These are phyloP conservation scores for Neelides sp. DNA, from an alignment of 1,140 invertebrate species.

Conservation along the genomic window DNA sequence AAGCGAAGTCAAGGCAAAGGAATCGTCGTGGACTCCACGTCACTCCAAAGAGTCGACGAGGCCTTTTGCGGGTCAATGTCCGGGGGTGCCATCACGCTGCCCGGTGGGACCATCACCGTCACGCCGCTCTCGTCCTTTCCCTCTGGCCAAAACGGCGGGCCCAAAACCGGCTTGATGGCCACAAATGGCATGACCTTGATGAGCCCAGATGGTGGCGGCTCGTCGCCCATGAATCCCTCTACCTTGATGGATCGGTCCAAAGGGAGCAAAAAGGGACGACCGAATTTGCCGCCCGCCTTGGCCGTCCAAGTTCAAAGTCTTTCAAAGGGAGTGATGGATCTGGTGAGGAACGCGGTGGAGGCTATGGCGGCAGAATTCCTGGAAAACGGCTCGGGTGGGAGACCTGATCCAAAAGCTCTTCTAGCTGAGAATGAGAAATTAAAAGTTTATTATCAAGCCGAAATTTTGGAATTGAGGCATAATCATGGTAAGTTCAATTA, in stretches of 20 bases:
- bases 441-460: constrained; percentile 17
- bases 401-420: constrained; percentile 11
- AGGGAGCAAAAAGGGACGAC: too few relatives aligned
- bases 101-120: constrained; percentile 30
- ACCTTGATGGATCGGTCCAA: too few relatives aligned
- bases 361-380: constrained; percentile 26
- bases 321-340: constrained; percentile 12
- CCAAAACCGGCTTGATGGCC: too few relatives aligned
- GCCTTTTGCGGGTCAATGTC: too few relatives aligned
- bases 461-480: constrained; percentile 21
- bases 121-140: constrained; percentile 21
- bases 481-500: constrained; percentile 21
- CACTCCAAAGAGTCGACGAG: constrained; percentile 11
- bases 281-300: constrained; percentile 18
- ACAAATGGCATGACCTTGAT: too few relatives aligned
- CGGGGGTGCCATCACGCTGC: constrained; percentile 29
- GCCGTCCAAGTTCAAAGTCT: constrained; percentile 21
- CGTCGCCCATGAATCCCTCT: too few relatives aligned
- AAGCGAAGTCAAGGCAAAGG: neutral
- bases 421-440: constrained; percentile 22
- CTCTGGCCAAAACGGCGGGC: too few relatives aligned
- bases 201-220: too few relatives aligned
- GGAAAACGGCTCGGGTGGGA: constrained; percentile 9
- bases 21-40: constrained; percentile 21
- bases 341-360: constrained; percentile 14